These are phyloP conservation scores for Malurus melanocephalus DNA, from an alignment of 2,113 vertebrate genomes.

Conservation along the genomic window DNA sequence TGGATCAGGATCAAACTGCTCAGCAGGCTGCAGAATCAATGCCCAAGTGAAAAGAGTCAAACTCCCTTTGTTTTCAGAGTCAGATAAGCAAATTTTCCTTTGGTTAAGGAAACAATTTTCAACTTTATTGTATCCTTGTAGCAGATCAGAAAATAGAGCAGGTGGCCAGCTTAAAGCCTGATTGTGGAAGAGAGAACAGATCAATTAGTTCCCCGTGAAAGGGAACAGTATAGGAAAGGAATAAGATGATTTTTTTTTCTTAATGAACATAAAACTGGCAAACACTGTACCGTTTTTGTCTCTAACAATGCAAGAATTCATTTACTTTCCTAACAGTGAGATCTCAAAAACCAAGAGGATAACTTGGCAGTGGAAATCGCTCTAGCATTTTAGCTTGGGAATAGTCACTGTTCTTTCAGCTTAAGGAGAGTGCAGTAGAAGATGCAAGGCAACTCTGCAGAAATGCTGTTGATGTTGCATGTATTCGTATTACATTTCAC, in stretches of 20 bases:
- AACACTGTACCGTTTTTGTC: neutral
- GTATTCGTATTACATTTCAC: neutral
- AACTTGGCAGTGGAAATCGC: neutral
- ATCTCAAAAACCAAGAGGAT: neutral
- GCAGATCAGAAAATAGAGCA: neutral
- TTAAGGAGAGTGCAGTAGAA: neutral
- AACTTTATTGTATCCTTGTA: neutral
- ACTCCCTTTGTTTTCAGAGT: neutral
- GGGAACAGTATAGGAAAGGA: neutral
- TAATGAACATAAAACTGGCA: neutral
- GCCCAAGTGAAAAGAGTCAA: neutral
- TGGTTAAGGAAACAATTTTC: neutral
- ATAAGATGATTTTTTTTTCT: neutral
- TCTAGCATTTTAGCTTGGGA: neutral
- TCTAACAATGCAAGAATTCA: neutral
- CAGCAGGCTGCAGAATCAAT: neutral
- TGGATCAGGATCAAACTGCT: slow-evolving; percentile 8
- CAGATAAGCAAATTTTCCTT: neutral
- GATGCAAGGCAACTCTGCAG: neutral
- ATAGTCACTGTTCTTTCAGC: neutral
- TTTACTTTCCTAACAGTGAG: neutral
- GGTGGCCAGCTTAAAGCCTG: neutral
- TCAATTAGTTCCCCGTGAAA: neutral
- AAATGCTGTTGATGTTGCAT: neutral
- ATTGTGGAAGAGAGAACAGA: neutral